Evolutionary conservation across 1,140 invertebrate genomes (phyloP).

Genomic region (Aradophagus sp.): DNA sequence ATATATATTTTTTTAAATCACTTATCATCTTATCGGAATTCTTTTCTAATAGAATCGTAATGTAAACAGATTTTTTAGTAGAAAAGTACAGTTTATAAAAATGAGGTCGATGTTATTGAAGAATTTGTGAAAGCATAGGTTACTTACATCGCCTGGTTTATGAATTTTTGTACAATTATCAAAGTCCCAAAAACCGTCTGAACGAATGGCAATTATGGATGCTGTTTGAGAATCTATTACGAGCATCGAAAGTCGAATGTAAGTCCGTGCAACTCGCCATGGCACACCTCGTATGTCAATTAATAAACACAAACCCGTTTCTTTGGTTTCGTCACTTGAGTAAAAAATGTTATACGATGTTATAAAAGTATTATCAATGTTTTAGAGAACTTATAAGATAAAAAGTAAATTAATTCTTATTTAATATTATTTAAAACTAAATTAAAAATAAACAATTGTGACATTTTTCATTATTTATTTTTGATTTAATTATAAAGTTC

Average conservation of each 20-base stretch:
- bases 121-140: background rate
- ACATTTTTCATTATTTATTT: too few species aligned
- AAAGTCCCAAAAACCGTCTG: constrained; percentile 85
- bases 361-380: too few species aligned
- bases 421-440: too few species aligned
- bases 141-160: constrained; percentile 79
- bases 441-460: too few species aligned
- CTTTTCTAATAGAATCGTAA: too few species aligned
- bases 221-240: constrained; percentile 75
- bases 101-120: background rate
- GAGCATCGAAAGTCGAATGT: constrained; percentile 76
- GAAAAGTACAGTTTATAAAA: background rate
- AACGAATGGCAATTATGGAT: constrained; percentile 79
- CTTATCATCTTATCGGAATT: too few species aligned
- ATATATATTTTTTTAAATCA: too few species aligned
- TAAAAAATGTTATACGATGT: background rate
- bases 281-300: constrained; percentile 80
- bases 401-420: too few species aligned
- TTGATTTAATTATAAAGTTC: too few species aligned
- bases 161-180: constrained; percentile 81
- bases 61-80: too few species aligned
- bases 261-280: constrained; percentile 79
- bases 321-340: constrained; percentile 71
- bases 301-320: constrained; percentile 78
- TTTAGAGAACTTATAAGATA: too few species aligned